Evolutionary conservation across 2,888 invertebrate species (phyloP).

Genomic region (Iselma pallidipennis): DNA sequence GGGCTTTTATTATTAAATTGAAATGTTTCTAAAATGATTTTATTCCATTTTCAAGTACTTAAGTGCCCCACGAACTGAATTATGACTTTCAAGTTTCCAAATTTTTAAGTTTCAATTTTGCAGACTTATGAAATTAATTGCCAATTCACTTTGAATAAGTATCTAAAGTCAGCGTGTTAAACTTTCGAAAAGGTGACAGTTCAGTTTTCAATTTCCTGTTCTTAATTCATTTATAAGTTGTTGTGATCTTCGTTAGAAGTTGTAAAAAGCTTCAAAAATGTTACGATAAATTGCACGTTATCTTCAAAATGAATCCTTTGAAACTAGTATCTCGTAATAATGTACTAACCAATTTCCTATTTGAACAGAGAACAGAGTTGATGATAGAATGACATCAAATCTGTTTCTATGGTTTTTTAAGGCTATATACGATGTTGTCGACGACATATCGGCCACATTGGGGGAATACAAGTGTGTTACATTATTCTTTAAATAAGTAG

Average conservation of each 20-base stretch:
- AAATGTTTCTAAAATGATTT: not conserved
- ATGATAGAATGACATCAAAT: conserved; percentile 7
- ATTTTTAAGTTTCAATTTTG: not conserved
- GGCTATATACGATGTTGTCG: not conserved
- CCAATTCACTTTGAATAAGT: not conserved
- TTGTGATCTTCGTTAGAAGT: not conserved
- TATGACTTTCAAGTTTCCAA: not conserved
- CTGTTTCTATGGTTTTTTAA: conserved; percentile 12
- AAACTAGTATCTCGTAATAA: conserved; percentile 1
- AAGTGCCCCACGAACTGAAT: not conserved
- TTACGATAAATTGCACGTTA: not conserved
- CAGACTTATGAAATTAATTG: not conserved
- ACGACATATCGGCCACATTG: conserved; percentile 1
- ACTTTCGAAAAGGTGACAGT: not conserved
- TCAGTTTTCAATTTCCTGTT: not conserved
- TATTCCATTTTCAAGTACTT: not conserved
- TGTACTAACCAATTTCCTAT: conserved; percentile 10
- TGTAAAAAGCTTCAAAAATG: not conserved
- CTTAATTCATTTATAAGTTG: not conserved
- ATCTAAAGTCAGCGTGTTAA: not conserved
- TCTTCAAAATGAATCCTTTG: not conserved
- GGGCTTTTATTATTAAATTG: too few species aligned
- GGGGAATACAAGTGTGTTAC: conserved; percentile 30
- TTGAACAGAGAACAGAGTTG: not conserved
- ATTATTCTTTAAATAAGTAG: conserved; percentile 37